Percentiles rank a stretch among this genome's conserved stretches.
phyloP scores from a whole-genome alignment of 2,888 invertebrate species.

The Apeira syringaria region DNA sequence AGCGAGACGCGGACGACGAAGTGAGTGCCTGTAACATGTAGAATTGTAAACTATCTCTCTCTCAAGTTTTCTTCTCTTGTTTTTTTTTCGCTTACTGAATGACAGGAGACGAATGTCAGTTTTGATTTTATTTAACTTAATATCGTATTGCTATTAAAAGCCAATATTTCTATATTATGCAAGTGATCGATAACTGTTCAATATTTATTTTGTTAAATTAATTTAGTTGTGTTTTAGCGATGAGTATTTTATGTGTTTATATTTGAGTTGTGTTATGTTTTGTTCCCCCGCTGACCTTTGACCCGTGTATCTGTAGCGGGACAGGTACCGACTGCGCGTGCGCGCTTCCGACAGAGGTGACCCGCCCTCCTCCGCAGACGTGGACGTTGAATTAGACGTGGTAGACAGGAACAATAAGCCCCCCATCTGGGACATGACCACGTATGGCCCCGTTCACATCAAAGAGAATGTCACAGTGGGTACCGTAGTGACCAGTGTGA shows the following conservation, averaged over 20 bases:
- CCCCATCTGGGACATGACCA: constrained; percentile 97
- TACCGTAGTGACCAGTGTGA: constrained; percentile 98
- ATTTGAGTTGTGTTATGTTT: constrained; percentile 84
- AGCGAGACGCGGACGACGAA: constrained; percentile 43
- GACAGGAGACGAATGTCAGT: constrained; percentile 65
- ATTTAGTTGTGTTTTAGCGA: constrained; percentile 74
- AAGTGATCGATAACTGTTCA: constrained; percentile 56
- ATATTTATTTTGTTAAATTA: constrained; percentile 51
- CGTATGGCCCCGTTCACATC: constrained; percentile 99
- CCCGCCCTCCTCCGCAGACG: constrained; percentile 96
- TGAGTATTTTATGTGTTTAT: constrained; percentile 78
- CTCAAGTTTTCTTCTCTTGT: constrained; percentile 56
- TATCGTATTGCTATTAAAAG: constrained; percentile 39
- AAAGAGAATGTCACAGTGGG: constrained; percentile 99
- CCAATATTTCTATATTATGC: constrained; percentile 54
- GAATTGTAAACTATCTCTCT: constrained; percentile 44
- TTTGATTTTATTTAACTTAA: constrained; percentile 42
- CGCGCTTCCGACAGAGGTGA: constrained; percentile 98
- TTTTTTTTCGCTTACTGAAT: constrained; percentile 77
- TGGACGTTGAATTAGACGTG: constrained; percentile 98
- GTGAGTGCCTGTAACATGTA: constrained; percentile 58
- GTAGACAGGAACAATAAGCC: constrained; percentile 99
- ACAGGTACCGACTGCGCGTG: constrained; percentile 97
- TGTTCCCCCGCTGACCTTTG: constrained; percentile 87
- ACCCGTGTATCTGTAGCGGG: constrained; percentile 94